Evolutionary conservation across 2,113 vertebrate species (phyloP).

Genomic region (Silurus glanis): DNA sequence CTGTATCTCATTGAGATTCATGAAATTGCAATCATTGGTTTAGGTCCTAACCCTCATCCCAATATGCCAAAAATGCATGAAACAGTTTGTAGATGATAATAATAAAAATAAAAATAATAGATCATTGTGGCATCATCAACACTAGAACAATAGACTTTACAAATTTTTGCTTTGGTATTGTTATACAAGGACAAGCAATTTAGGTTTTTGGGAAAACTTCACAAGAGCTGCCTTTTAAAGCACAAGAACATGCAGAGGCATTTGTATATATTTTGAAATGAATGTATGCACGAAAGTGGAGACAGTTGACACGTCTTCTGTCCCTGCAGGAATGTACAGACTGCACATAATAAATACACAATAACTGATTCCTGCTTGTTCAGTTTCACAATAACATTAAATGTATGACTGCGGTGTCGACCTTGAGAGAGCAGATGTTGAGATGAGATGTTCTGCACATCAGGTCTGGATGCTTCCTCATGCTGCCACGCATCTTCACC

Average conservation of each 20-base stretch:
- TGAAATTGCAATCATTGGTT: not conserved
- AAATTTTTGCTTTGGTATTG: too few relatives aligned
- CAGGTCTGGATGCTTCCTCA: not conserved
- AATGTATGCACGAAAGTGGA: too few relatives aligned
- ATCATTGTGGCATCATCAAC: not conserved
- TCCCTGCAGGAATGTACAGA: not conserved
- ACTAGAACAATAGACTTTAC: too few relatives aligned
- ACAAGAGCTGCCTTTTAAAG: too few relatives aligned
- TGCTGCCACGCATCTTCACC: not conserved
- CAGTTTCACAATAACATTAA: not conserved
- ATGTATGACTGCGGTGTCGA: not conserved
- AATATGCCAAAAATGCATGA: not conserved
- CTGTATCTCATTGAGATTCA: not conserved
- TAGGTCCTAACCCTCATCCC: not conserved
- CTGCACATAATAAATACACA: not conserved
- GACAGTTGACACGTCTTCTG: not conserved
- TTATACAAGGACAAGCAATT: too few relatives aligned
- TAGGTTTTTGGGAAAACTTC: too few relatives aligned
- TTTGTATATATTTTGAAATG: too few relatives aligned
- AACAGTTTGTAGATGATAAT: not conserved
- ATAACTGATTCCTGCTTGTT: not conserved
- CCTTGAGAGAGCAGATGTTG: conserved; percentile 11
- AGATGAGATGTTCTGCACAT: not conserved
- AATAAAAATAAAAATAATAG: not conserved
- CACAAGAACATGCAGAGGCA: too few relatives aligned